phyloP scores from a whole-genome alignment of 2,888 invertebrate genomes.

The Lasiommata megera region DNA sequence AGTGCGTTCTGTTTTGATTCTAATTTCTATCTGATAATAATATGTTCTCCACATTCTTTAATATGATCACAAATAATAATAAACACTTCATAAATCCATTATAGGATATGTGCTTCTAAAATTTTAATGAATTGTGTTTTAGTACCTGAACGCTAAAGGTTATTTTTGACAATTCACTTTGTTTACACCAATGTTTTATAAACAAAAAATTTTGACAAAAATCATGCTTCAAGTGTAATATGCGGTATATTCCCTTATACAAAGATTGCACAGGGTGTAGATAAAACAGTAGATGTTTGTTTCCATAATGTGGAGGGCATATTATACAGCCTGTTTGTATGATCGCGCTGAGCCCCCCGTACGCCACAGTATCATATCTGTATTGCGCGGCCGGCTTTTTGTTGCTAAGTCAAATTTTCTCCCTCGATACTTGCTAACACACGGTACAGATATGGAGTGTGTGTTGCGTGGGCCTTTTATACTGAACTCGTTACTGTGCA shows the following conservation, averaged over 20 bases:
- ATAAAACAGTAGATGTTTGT: too few relatives aligned
- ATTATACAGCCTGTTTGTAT: constrained; percentile 34
- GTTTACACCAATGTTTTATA: too few relatives aligned
- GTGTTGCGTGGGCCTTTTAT: constrained; percentile 59
- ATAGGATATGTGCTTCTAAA: too few relatives aligned
- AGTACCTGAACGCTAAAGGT: too few relatives aligned
- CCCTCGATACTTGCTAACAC: constrained; percentile 42
- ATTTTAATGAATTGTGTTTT: too few relatives aligned
- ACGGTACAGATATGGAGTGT: constrained; percentile 77
- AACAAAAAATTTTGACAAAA: too few relatives aligned
- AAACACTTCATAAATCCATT: too few relatives aligned
- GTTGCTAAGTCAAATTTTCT: constrained; percentile 71
- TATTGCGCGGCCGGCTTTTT: constrained; percentile 65
- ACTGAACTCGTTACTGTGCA: constrained; percentile 16
- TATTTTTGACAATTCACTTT: too few relatives aligned
- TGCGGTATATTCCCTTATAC: not conserved
- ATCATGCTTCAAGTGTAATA: too few relatives aligned
- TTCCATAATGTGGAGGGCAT: constrained; percentile 45
- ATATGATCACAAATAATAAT: too few relatives aligned
- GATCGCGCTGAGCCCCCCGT: constrained; percentile 39
- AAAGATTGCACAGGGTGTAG: not conserved
- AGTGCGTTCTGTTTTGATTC: not conserved
- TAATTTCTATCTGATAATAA: not conserved
- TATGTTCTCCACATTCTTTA: not conserved
- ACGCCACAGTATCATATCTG: constrained; percentile 76